A percentile compares a stretch with the other conserved stretches of the same genome.
Evolutionary conservation across 2,888 invertebrate species (phyloP).

Genomic region (Callosobruchus maculatus): DNA sequence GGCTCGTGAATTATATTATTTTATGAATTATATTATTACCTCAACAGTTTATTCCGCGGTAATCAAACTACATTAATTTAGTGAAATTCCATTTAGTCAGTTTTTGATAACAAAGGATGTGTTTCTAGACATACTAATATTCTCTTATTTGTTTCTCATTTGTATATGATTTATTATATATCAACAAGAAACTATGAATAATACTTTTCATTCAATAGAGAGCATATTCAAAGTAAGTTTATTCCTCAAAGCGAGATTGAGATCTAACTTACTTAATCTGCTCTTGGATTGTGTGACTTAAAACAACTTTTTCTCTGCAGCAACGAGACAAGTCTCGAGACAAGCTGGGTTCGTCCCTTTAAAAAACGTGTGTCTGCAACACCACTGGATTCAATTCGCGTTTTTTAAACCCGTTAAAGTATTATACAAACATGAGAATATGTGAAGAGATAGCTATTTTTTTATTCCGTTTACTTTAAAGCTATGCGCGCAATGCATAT

Average conservation of each 20-base stretch:
- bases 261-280: neutral
- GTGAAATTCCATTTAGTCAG: too few species aligned
- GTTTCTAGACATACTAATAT: too few species aligned
- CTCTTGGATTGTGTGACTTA: conserved; percentile 16
- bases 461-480: conserved; percentile 23
- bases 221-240: neutral
- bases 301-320: conserved; percentile 49
- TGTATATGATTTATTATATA: too few species aligned
- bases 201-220: neutral
- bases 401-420: conserved; percentile 31
- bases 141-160: too few species aligned
- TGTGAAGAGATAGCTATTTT: conserved; percentile 5
- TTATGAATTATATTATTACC: too few species aligned
- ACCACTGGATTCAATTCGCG: conserved; percentile 31
- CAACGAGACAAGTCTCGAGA: conserved; percentile 39
- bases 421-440: conserved; percentile 6
- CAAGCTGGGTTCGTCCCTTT: conserved; percentile 44
- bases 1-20: too few species aligned
- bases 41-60: too few species aligned
- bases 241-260: neutral
- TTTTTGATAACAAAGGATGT: too few species aligned
- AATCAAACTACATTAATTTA: too few species aligned
- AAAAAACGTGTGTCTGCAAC: conserved; percentile 26
- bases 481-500: conserved; percentile 52
- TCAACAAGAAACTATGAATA: neutral